Evolutionary conservation across 2,888 invertebrate genomes (phyloP).

Genomic region (Boloria euphrosyne): DNA sequence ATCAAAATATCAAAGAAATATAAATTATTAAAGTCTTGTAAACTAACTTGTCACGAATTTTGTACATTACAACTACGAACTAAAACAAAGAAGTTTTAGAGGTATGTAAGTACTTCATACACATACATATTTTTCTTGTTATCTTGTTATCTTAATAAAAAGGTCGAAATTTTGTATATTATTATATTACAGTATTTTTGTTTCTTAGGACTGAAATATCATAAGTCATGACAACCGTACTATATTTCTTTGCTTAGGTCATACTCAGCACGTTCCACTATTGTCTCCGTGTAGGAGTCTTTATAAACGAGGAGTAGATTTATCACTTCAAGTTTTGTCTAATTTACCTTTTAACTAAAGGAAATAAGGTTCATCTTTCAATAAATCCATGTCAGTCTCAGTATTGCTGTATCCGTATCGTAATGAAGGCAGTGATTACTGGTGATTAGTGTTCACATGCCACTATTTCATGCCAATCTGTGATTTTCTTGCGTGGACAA

Average conservation of each 20-base stretch:
- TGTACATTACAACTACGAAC: too few species aligned
- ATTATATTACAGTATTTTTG: too few species aligned
- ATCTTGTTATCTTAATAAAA: too few species aligned
- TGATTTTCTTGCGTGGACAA: background rate
- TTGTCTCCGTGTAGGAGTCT: slow-evolving; percentile 67
- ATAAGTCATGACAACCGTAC: slow-evolving; percentile 34
- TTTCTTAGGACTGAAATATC: background rate
- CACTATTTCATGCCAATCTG: slow-evolving; percentile 13
- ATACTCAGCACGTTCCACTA: slow-evolving; percentile 52
- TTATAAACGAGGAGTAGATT: slow-evolving; percentile 40
- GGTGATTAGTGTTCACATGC: slow-evolving; percentile 17
- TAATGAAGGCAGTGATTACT: slow-evolving; percentile 22
- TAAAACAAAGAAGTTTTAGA: too few species aligned
- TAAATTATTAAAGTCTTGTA: too few species aligned
- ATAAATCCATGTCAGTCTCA: background rate
- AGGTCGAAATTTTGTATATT: too few species aligned
- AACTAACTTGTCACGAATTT: too few species aligned
- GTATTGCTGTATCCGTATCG: slow-evolving; percentile 22
- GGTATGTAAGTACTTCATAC: too few species aligned
- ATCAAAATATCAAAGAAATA: too few species aligned
- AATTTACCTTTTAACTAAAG: slow-evolving; percentile 36
- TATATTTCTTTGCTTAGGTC: slow-evolving; percentile 45
- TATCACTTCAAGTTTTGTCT: slow-evolving; percentile 25
- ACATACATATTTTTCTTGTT: too few species aligned
- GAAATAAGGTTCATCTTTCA: slow-evolving; percentile 42